Conservation (phyloP, 2,113 vertebrate species). For the Albula goreensis region DNA sequence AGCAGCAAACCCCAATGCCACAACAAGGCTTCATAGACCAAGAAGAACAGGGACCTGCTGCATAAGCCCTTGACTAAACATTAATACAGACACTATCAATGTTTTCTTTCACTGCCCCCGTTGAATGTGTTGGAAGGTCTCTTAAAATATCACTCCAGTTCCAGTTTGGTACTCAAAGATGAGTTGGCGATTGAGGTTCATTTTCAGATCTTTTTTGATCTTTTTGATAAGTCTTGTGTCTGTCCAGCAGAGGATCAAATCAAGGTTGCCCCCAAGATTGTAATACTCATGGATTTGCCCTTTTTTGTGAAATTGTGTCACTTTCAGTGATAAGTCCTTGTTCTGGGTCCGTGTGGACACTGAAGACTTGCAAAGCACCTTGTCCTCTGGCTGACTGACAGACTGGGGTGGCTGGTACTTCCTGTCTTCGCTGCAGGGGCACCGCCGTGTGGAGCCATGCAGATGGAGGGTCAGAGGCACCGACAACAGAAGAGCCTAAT, state of each 20-base stretch:
- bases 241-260: background rate
- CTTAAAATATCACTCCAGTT: no score
- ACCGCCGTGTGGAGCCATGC: background rate
- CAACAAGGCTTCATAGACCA: background rate
- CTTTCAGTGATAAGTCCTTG: background rate
- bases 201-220: background rate
- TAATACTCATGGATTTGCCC: background rate
- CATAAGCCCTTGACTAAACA: no score
- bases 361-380: background rate
- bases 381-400: background rate
- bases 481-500: conserved; percentile 8
- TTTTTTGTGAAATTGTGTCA: background rate
- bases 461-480: background rate
- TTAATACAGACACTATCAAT: no score
- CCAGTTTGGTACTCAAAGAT: no score
- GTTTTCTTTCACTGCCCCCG: no score
- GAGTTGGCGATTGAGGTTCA: no score
- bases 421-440: conserved; percentile 4
- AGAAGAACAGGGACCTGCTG: background rate
- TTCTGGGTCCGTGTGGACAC: background rate
- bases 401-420: background rate
- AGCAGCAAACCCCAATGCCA: background rate
- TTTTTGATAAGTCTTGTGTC: background rate
- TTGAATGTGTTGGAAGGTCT: no score
- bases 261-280: no score